Conservation (phyloP, 2,797 vertebrate genomes). For the Bradypodion ventrale region DNA sequence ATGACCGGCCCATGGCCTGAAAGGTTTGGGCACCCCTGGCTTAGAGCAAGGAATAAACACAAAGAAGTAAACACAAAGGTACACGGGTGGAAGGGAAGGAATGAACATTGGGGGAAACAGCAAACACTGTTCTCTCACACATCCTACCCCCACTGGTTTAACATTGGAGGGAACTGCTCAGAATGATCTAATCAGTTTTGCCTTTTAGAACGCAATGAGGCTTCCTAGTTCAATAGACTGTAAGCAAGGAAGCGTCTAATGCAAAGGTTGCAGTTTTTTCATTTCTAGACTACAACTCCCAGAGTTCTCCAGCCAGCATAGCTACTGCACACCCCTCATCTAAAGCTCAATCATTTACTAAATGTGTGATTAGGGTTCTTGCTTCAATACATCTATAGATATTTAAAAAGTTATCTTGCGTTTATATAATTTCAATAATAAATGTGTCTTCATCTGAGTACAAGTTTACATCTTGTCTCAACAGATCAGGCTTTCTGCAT, state of each 20-base stretch:
- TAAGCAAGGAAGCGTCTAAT: neutral
- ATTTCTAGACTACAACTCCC: neutral
- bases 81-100: neutral
- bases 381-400: too few relatives aligned
- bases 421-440: neutral
- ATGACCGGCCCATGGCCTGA: too few relatives aligned
- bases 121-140: neutral
- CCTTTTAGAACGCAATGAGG: neutral
- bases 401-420: too few relatives aligned
- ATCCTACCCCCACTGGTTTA: neutral
- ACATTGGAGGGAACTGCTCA: too few relatives aligned
- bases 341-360: too few relatives aligned
- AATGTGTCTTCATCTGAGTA: neutral
- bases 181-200: too few relatives aligned
- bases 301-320: neutral
- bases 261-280: neutral
- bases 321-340: too few relatives aligned
- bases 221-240: neutral
- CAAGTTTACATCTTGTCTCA: neutral
- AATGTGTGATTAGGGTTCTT: too few relatives aligned
- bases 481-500: neutral
- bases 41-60: slow-evolving; percentile 37
- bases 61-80: slow-evolving; percentile 24
- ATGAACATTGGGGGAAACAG: neutral
- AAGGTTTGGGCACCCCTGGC: too few relatives aligned